Evolutionary conservation across 2,797 vertebrate genomes (phyloP).

Genomic region (Orientallactaga sibirica): DNA sequence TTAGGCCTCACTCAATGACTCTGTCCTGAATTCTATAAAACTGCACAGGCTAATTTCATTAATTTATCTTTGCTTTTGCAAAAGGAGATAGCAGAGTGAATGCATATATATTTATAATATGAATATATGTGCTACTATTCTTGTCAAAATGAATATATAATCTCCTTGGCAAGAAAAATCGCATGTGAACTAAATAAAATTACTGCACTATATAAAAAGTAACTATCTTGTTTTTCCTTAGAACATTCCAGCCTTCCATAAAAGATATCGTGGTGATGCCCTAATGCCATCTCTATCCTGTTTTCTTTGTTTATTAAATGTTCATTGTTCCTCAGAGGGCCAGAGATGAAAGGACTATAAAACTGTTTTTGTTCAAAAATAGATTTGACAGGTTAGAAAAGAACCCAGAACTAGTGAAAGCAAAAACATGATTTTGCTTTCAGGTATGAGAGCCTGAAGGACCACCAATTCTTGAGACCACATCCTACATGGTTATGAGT

Average conservation of each 20-base stretch:
- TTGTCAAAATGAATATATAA: not conserved
- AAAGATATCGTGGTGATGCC: not conserved
- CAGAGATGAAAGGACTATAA: not conserved
- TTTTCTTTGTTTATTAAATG: conserved; percentile 21
- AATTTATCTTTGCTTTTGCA: not conserved
- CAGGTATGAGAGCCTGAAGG: not conserved
- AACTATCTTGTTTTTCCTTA: not conserved
- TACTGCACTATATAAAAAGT: not conserved
- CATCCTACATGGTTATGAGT: conserved; percentile 20
- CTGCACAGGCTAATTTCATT: not conserved
- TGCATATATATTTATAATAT: not conserved
- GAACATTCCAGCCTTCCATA: not conserved
- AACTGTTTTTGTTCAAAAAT: not conserved
- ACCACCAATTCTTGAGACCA: not conserved
- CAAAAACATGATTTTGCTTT: not conserved
- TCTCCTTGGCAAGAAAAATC: not conserved
- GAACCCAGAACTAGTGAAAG: not conserved
- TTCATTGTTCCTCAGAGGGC: not conserved
- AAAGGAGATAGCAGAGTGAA: not conserved
- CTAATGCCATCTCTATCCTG: not conserved
- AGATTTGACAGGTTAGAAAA: conserved; percentile 39
- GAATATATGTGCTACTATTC: not conserved
- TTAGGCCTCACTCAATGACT: not conserved
- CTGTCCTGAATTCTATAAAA: no score
- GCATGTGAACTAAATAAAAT: not conserved